These are phyloP conservation scores for Darevskia nairensis DNA, from an alignment of 2,797 vertebrate genomes.

Conservation along the genomic window DNA sequence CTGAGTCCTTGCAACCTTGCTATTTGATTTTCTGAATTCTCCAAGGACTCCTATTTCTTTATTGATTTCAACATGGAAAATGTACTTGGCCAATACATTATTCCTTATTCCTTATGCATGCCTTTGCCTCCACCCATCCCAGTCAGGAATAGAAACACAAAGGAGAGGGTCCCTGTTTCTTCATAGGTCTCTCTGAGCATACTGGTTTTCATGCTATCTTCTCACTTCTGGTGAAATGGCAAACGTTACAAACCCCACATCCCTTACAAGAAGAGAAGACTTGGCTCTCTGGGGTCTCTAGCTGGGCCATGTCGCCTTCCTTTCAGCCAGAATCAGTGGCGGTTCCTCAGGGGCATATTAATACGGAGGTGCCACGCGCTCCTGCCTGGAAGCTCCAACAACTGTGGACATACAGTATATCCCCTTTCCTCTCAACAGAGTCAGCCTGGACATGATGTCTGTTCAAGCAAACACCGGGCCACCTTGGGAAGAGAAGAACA, in stretches of 20 bases:
- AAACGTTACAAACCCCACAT: background rate
- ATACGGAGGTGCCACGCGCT: background rate
- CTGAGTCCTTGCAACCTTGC: no score
- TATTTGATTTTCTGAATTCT: no score
- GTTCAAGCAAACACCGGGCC: constrained; percentile 96
- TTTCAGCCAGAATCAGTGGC: no score
- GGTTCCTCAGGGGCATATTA: background rate
- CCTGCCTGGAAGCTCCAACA: background rate
- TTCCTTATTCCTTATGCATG: no score
- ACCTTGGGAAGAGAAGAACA: constrained; percentile 89
- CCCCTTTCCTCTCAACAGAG: constrained; percentile 78
- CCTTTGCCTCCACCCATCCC: no score
- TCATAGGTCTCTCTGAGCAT: background rate
- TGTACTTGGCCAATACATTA: no score
- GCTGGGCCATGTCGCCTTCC: background rate
- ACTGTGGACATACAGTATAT: constrained; percentile 21
- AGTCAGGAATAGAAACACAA: background rate
- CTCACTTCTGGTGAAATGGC: background rate
- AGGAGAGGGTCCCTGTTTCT: background rate
- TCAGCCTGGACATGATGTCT: constrained; percentile 98
- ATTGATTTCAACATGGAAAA: no score
- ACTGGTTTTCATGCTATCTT: background rate
- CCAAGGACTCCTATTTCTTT: no score
- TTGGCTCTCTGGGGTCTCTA: background rate
- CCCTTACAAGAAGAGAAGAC: background rate